Evolutionary conservation across 2,888 invertebrate species (phyloP), one percentile per base, ranked within the genome.

Genomic region (Byasa hedistus): DNA sequence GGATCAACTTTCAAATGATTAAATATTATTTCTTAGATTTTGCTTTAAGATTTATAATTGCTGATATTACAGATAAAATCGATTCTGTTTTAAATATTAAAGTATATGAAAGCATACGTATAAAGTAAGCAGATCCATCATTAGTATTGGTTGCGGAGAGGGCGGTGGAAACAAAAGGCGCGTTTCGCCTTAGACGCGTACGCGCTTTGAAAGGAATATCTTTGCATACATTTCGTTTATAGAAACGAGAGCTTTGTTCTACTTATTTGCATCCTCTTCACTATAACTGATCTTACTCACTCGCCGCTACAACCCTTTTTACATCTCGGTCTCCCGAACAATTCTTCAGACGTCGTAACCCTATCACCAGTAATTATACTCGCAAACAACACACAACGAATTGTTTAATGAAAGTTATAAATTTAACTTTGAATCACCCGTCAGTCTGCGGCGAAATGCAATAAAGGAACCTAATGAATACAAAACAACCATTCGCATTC

Each of bases 121-220:
- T 15, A 57, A 57, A 36, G 36, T 22, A n/a, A 22, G 57, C 32
- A 39, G 52, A 32, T 32, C 24, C 32, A 32, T n/a, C 51, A 27
- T 48, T 27, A 60, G 60, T 12, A 52, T 60, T 52, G 27, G 44
- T 23, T 48, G 59, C 24, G 23, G 61, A 61, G 54, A 54, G 52
- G 24, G 55, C 64, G 54, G 59, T 51, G 12, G 39, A 44, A 44
- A 66, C 62, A 66, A 62, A 62, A 54, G 59, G 44, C 21, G 19
- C 54, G 58, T 55, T 62, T 52, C 57, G 61, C 60, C 22, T 27
- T 48, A 58, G 66, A 55, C 58, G 58, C 54, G 19, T 59, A 24
- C 32, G 51, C 24, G 55, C 57, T 66, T 58, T 19, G 54, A 62
- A 62, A 62, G 44, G 66, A 62, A 66, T 66, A 62, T 55, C 57